Base-by-base conservation (phyloP, 2,113 vertebrate species). In the Lates calcarifer region DNA sequence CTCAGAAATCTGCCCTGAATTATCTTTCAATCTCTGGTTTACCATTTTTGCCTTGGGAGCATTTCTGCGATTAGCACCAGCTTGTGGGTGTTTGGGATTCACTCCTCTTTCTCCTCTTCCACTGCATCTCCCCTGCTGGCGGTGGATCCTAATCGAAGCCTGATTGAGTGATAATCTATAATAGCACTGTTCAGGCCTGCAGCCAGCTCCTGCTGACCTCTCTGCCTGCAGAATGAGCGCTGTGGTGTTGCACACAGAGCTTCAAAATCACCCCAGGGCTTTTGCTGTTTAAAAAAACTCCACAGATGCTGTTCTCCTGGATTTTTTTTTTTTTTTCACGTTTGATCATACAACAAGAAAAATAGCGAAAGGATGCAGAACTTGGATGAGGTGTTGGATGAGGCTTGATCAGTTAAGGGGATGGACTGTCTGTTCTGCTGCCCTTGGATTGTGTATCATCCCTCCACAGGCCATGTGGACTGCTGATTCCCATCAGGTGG, bases 151-250 rank as follows among this genome's bases (percentile, higher is more conserved):
- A 90, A 92, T 92, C 87, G 84, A 94, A 93, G 82, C 70, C 89
- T 93, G 93, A 94, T 92, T 94, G 92, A 96, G 93, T 87, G 94
- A 94, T 95, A 93, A 95, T 95, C 95, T 85, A 94, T 95, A 89
- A 63, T 28, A 24, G 79, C 81, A 71, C 57, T 87, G 84, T 89
- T 89, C 84, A 79, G 81, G 85, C 88, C 79, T 68, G 81, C 72
- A 55, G 88, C 81, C 89, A 84, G 81, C 84, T 56, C 85, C 53
- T 49, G 67, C 80, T 90, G 91, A 89, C 88, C 92, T 76, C 86
- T 77, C 81, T 89, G 77, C 70, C 85, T 90, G 64, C 77, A 75
- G 80, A 74, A 83, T 74, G 83, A 86, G 77, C 26, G 10, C 63
- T 74, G 72, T 57, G 66, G 57, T 81, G 83, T 87, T 78, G 57